Conservation (phyloP, 2,113 vertebrate species). For the Corydoras maculifer region DNA sequence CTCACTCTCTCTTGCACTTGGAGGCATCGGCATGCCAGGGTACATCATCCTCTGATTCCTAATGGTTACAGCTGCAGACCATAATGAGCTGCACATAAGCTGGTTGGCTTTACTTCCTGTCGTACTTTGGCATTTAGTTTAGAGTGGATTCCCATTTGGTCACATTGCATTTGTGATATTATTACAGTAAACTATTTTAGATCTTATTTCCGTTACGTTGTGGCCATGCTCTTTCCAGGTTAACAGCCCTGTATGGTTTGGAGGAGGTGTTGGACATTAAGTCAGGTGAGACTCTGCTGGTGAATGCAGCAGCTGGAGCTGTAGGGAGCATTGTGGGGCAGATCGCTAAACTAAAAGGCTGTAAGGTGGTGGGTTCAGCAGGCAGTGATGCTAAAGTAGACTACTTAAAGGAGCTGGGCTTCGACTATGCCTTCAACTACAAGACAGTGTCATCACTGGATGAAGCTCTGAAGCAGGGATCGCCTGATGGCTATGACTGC, state of each 20-base stretch:
- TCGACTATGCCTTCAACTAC: slow-evolving; percentile 79
- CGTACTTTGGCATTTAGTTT: too few relatives aligned
- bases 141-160: too few relatives aligned
- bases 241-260: slow-evolving; percentile 75
- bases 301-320: slow-evolving; percentile 75
- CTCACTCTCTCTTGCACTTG: slow-evolving; percentile 68
- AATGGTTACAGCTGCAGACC: not conserved
- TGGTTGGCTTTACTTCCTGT: too few relatives aligned
- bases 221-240: slow-evolving; percentile 45
- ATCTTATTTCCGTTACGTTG: not conserved
- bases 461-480: slow-evolving; percentile 65
- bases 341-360: slow-evolving; percentile 71
- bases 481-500: slow-evolving; percentile 74
- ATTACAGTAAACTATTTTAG: not conserved
- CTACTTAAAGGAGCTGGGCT: slow-evolving; percentile 70
- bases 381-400: slow-evolving; percentile 72
- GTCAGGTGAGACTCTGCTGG: slow-evolving; percentile 67
- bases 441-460: slow-evolving; percentile 70
- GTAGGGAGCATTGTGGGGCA: slow-evolving; percentile 74
- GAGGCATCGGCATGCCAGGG: slow-evolving; percentile 75
- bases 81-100: too few relatives aligned
- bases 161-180: too few relatives aligned
- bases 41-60: slow-evolving; percentile 36
- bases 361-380: slow-evolving; percentile 73
- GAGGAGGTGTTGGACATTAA: slow-evolving; percentile 68